Conservation (phyloP, 2,888 invertebrate genomes). For the Cylindroiulus punctatus region DNA sequence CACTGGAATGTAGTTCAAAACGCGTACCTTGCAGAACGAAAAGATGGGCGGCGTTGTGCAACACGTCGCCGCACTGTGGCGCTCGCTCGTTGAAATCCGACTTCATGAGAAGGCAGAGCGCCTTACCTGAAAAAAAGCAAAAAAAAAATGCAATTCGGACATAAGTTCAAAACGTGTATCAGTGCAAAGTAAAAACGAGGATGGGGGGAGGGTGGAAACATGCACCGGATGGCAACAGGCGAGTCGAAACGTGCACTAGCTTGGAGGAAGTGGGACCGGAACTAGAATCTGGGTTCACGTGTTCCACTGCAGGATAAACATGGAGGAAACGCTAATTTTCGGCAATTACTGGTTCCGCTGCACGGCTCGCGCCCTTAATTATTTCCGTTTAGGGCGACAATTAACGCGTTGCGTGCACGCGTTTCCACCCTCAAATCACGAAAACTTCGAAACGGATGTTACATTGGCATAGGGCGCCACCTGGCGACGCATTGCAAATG, state of each 20-base stretch:
- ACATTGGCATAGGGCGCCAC: too few relatives aligned
- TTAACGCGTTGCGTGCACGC: not conserved
- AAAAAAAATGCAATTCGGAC: not conserved
- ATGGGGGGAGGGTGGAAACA: not conserved
- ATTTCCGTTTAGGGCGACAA: not conserved
- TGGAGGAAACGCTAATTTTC: not conserved
- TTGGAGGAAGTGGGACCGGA: not conserved
- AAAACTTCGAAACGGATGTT: too few relatives aligned
- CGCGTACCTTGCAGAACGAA: conserved; percentile 70
- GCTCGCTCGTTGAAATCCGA: conserved; percentile 90
- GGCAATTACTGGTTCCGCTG: not conserved
- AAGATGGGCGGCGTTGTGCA: conserved; percentile 92
- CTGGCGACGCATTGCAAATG: too few relatives aligned
- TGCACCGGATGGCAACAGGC: not conserved
- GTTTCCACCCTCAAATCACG: not conserved
- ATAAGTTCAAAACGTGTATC: too few relatives aligned
- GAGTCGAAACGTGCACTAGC: not conserved
- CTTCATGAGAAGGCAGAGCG: conserved; percentile 87
- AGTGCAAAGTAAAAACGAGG: too few relatives aligned
- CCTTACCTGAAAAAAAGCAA: conserved; percentile 76
- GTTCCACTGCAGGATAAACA: not conserved
- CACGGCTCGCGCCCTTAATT: not conserved
- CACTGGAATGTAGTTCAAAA: too few relatives aligned
- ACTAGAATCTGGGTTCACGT: not conserved
- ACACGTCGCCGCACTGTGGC: conserved; percentile 91